Conservation (phyloP, 2,797 vertebrate species). For the Eidolon dupreanum region DNA sequence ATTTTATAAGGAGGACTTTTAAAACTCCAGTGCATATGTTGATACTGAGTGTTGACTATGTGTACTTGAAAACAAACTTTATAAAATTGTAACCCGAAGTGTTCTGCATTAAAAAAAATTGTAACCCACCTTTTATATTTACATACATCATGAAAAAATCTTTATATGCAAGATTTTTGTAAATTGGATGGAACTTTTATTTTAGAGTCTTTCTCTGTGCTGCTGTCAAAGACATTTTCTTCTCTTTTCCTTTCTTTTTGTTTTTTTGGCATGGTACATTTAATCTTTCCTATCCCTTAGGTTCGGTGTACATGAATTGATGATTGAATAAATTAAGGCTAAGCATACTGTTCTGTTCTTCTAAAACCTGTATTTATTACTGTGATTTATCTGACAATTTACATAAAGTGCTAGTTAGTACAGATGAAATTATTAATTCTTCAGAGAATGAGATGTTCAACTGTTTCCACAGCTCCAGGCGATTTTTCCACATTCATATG, state of each 20-base stretch:
- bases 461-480: conserved; percentile 81
- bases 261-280: conserved; percentile 50
- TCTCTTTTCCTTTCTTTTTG: not conserved
- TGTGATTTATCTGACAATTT: conserved; percentile 83
- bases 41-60: conserved; percentile 45
- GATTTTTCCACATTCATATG: conserved; percentile 78
- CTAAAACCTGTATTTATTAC: conserved; percentile 80
- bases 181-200: conserved; percentile 57
- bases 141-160: conserved; percentile 54
- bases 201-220: conserved; percentile 61
- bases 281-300: conserved; percentile 73
- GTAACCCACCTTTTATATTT: conserved; percentile 72
- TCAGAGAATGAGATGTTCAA: conserved; percentile 80
- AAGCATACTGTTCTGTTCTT: conserved; percentile 78
- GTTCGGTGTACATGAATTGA: conserved; percentile 70
- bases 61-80: conserved; percentile 64
- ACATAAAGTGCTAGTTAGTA: conserved; percentile 80
- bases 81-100: conserved; percentile 51
- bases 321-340: conserved; percentile 80
- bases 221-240: conserved; percentile 57
- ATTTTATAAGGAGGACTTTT: conserved; percentile 52
- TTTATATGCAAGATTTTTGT: conserved; percentile 64
- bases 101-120: not conserved
- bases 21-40: conserved; percentile 41
- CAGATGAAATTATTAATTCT: conserved; percentile 84